Base-by-base conservation (phyloP, 2,888 invertebrate genomes). In the Drosophila kanekoi region DNA sequence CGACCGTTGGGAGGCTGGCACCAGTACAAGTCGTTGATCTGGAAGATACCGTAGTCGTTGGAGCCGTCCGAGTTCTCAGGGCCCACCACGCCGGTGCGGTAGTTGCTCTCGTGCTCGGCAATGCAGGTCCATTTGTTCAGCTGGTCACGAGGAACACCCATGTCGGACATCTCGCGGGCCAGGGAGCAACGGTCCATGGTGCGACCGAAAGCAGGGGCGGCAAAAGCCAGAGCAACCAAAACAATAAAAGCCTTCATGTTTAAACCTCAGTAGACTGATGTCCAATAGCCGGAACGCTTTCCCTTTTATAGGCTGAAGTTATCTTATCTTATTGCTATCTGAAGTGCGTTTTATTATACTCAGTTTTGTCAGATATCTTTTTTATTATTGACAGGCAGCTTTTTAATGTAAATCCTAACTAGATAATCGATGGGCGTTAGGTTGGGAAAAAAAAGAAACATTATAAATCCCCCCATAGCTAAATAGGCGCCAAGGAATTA, bases 21-120 rank as follows among this genome's bases (percentile, higher is more conserved):
- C 91, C 92, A 92, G 73, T 87, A 91, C 61, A 77, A 79, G 77
- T 90, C 80, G 77, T 91, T 91, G 58, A 91, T 90, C 78, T 92
- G 91, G 74, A 91, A 92, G 62, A 92, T 81, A 14, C 92, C 92
- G 64, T 88, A 92, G 79, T 93, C 92, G 41, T 84, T 84, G 58
- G 92, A 90, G 1, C 94, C 93, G 64, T 93, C n/a, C n/a, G n/a
- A 70, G 79, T 94, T 93, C 0, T 91, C 63, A 0, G 89, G 91
- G 1, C 93, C 93, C 20, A 92, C 88, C 1, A 91, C 92, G n/a
- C 90, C 72, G 0, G 93, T 93, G 32, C 92, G 90, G 14, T 92
- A 90, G 18, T 47, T 53, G 41, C 87, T 89, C 71, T 90, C 90
- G 43, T 77, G 79, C 54, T 90, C 23, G 18, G 87, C 90, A 56